Base-by-base conservation (phyloP, 2,888 invertebrate species). In the Arctia plantaginis region DNA sequence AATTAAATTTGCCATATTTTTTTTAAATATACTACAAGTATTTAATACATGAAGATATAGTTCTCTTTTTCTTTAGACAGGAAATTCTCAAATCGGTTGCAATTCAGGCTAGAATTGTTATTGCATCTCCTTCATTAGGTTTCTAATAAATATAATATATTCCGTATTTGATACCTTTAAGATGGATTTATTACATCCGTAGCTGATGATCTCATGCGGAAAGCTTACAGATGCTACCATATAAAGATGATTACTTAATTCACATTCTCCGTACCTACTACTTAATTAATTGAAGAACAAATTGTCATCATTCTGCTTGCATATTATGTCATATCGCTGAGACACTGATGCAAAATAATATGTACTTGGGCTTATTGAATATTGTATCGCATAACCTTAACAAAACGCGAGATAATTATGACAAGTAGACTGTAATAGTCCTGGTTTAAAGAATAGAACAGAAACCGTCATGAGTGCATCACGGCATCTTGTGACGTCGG, bases 211-310 rank as follows among this genome's bases (percentile, higher is more conserved):
- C 15, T 41, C 41, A 66, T 41, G 20, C 8, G 27, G 41, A 66
- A 66, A 27, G 66, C 66, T 44, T 30, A 44, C 44, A 41, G 44
- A 4, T 44, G 44, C 66, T 67, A 44, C 30, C n/a, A n/a, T 30
- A 41, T 13, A 0, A 44, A 18, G 41, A n/a, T 27, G 27, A 66
- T 66, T 41, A 18, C 8, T 10, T 10, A 18, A 44, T 18, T 66
- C 27, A 66, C 7, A 44, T 66, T 41, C 41, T 39, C 66, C 20
- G 27, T n/a, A 23, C 15, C 10, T 27, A 27, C 4, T n/a, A 66
- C 39, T n/a, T 55, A 30, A 62, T 62, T 62, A 62, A 62, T 62
- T 62, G 59, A 62, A 62, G 15, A 62, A 55, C n/a, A 55, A 12
- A 55, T 55, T 55, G 55, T n/a, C n/a, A 27, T 27, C n/a, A 55